Evolutionary conservation across 2,797 vertebrate genomes (phyloP), one percentile per base, ranked within the genome.

Genomic region (Enteromius unitaeniatus): DNA sequence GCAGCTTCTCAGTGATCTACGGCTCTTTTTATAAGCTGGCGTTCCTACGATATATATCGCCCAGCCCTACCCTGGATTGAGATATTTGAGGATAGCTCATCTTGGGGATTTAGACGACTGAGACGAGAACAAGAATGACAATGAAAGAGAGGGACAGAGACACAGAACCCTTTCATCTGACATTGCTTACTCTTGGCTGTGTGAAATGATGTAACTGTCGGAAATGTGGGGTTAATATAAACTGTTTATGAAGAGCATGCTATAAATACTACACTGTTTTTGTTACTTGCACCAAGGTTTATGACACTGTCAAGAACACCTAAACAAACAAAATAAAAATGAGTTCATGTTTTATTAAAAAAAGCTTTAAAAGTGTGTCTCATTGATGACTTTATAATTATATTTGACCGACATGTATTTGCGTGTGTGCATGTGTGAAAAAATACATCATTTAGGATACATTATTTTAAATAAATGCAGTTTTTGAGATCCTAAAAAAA

Each of bases 131-230:
- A 67, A 42, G 11, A 26, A 68, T n/a, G 26, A 49, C 45, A 72
- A 72, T 55, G n/a, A 40, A 8, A 37, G 21, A 78, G 42, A 67
- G 11, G 21, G 47, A 26, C 8, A 31, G 60, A 64, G 26, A 49
- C 40, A 49, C 58, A 55, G 17, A 28, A 23, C 21, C 13, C 77
- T 51, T 67, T 79, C 28, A 67, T 79, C 60, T 49, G 10, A 23
- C 45, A 76, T 15, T 1, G n/a, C 34, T 76, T 40, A 58, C 17
- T 76, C 21, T 40, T 58, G 31, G 73, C 11, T 55, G 7, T 40
- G 11, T 76, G 73, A 76, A 76, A 58, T 76, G 21, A 76, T 23
- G 51, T 14, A 76, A 58, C 73, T 40, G 34, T 8, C 6, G 23
- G 14, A 60, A 76, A 76, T 58, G 31, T 40, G 37, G 37, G 21